Evolutionary conservation across 2,888 invertebrate genomes (phyloP).

Genomic region (Sphaerophoria taeniata): DNA sequence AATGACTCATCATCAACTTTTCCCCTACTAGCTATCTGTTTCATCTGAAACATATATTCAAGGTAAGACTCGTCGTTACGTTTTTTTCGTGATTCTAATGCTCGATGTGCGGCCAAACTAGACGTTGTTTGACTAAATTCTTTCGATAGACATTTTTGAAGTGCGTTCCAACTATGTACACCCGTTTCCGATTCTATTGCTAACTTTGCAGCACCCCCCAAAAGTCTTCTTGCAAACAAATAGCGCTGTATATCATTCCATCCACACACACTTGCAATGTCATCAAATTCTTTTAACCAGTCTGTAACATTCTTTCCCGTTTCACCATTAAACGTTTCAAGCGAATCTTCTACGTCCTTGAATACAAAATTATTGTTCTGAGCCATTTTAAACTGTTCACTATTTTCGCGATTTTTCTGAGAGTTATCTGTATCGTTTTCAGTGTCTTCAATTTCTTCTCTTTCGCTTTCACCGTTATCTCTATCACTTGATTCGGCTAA

Average conservation of each 20-base stretch:
- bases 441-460: background rate
- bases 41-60: slow-evolving; percentile 17
- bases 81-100: slow-evolving; percentile 15
- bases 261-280: slow-evolving; percentile 25
- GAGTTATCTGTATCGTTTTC: slow-evolving; percentile 7
- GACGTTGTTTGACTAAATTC: slow-evolving; percentile 19
- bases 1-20: slow-evolving; percentile 9
- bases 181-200: slow-evolving; percentile 28
- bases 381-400: slow-evolving; percentile 20
- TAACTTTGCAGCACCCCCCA: slow-evolving; percentile 45
- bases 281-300: slow-evolving; percentile 27
- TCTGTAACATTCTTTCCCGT: background rate
- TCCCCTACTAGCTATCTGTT: slow-evolving; percentile 15
- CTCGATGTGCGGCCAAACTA: background rate
- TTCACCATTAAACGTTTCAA: slow-evolving; percentile 55
- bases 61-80: slow-evolving; percentile 12
- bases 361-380: slow-evolving; percentile 43
- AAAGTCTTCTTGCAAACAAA: slow-evolving; percentile 30
- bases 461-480: slow-evolving; percentile 26
- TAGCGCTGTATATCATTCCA: slow-evolving; percentile 40
- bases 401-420: slow-evolving; percentile 1
- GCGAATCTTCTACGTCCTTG: slow-evolving; percentile 52
- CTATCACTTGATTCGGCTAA: slow-evolving; percentile 1
- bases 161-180: slow-evolving; percentile 28
- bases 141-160: slow-evolving; percentile 9